Percentiles rank a stretch among this genome's conserved stretches.
Evolutionary conservation across 2,113 vertebrate species (phyloP).

Genomic region (Pholis gunnellus): DNA sequence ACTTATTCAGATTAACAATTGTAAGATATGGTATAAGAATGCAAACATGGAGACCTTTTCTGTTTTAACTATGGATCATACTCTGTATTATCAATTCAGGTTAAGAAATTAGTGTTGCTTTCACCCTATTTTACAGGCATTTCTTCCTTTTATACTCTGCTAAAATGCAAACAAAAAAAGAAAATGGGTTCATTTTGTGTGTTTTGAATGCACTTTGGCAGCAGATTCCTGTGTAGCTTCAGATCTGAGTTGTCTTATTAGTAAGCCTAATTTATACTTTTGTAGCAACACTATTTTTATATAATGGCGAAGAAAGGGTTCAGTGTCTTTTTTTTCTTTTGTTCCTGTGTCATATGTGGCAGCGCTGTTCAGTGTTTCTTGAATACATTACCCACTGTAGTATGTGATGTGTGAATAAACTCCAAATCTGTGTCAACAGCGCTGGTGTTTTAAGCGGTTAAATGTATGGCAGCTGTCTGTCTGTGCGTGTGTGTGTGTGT

Average conservation of each 20-base stretch:
- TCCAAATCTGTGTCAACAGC: conserved; percentile 74
- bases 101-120: conserved; percentile 79
- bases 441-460: conserved; percentile 1
- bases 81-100: conserved; percentile 78
- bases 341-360: conserved; percentile 86
- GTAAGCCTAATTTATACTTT: conserved; percentile 99
- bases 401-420: conserved; percentile 96
- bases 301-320: conserved; percentile 92
- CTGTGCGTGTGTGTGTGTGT: background rate
- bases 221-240: conserved; percentile 87
- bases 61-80: conserved; percentile 66
- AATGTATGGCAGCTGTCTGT: background rate
- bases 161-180: conserved; percentile 66
- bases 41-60: conserved; percentile 74
- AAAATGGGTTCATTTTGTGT: conserved; percentile 76
- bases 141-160: conserved; percentile 81
- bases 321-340: conserved; percentile 82
- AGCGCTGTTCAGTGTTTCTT: conserved; percentile 92
- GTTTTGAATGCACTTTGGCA: conserved; percentile 85
- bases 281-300: conserved; percentile 99
- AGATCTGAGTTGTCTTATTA: conserved; percentile 89
- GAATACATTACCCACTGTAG: conserved; percentile 93
- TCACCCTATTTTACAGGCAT: conserved; percentile 78
- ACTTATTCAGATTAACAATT: conserved; percentile 78
- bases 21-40: conserved; percentile 75